Evolutionary conservation across 2,888 invertebrate species (phyloP).

Genomic region (Amaurobius ferox): DNA sequence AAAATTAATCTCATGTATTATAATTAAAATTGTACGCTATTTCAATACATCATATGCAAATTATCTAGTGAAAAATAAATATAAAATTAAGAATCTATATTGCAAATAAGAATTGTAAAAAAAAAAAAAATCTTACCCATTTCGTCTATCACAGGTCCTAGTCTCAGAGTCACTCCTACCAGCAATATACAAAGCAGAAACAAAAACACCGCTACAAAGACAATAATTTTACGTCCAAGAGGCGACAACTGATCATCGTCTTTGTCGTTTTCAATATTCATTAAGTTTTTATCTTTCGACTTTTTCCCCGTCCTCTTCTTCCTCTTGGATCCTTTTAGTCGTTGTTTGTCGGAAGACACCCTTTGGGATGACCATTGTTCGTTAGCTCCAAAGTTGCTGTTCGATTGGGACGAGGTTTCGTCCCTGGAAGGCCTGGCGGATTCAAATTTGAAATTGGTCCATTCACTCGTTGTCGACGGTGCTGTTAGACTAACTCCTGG

Average conservation of each 20-base stretch:
- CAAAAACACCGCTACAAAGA: slow-evolving; percentile 60
- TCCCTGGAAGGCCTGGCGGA: slow-evolving; percentile 31
- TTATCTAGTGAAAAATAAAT: no score
- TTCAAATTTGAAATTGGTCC: slow-evolving; percentile 34
- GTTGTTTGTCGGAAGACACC: slow-evolving; percentile 49
- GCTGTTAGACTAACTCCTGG: slow-evolving; percentile 38
- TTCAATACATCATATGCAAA: no score
- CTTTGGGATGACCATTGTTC: slow-evolving; percentile 33
- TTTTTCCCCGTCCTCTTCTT: slow-evolving; percentile 30
- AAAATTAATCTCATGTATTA: no score
- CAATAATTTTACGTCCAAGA: slow-evolving; percentile 57
- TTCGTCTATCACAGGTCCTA: slow-evolving; percentile 71
- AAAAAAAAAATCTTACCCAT: slow-evolving; percentile 52
- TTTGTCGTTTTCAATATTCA: slow-evolving; percentile 19
- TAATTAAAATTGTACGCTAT: no score
- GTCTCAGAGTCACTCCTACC: slow-evolving; percentile 59
- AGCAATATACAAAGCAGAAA: slow-evolving; percentile 61
- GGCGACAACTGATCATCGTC: slow-evolving; percentile 61
- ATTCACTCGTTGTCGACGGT: slow-evolving; percentile 44
- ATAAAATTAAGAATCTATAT: background rate
- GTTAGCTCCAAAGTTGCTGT: slow-evolving; percentile 43
- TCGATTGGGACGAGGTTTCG: slow-evolving; percentile 46
- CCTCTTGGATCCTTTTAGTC: slow-evolving; percentile 41
- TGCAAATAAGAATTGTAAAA: no score
- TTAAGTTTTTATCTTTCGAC: slow-evolving; percentile 17